phyloP scores from a whole-genome alignment of 2,888 invertebrate species.

The Drosophila villosipedis region DNA sequence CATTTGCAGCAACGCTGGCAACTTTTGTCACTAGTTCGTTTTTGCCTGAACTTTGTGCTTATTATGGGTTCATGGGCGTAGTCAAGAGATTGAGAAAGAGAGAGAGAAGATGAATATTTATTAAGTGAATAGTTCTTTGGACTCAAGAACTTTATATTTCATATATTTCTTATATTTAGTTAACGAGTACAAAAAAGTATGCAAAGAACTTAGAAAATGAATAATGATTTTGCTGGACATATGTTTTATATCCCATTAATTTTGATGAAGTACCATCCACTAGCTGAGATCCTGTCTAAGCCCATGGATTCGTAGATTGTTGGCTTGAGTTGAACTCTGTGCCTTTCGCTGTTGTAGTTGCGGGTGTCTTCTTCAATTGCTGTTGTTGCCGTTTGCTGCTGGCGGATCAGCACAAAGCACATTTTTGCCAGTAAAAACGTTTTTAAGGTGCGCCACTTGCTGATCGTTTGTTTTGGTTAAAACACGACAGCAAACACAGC shows the following conservation, averaged over 20 bases:
- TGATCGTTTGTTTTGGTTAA: slow-evolving; percentile 72
- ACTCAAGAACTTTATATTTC: background rate
- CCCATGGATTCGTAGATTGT: background rate
- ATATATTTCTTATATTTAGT: background rate
- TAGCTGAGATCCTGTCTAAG: background rate
- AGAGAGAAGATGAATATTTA: background rate
- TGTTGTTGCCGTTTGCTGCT: slow-evolving; percentile 37
- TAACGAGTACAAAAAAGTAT: background rate
- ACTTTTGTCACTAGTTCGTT: slow-evolving; percentile 38
- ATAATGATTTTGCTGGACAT: background rate
- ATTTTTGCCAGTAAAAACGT: slow-evolving; percentile 42
- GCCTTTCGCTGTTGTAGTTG: slow-evolving; percentile 16
- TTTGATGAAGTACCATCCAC: background rate
- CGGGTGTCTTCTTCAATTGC: slow-evolving; percentile 76
- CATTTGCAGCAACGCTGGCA: slow-evolving; percentile 49
- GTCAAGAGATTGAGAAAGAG: background rate
- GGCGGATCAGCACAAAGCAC: slow-evolving; percentile 26
- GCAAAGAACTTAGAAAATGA: background rate
- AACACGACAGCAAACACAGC: slow-evolving; percentile 60
- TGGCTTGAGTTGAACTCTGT: slow-evolving; percentile 2
- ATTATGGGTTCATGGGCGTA: background rate
- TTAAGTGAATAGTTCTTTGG: background rate
- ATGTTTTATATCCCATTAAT: background rate
- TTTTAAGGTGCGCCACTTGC: slow-evolving; percentile 80
- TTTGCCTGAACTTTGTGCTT: slow-evolving; percentile 5